Evolutionary conservation across 2,113 vertebrate species (phyloP).

Genomic region (Semicossyphus pulcher): DNA sequence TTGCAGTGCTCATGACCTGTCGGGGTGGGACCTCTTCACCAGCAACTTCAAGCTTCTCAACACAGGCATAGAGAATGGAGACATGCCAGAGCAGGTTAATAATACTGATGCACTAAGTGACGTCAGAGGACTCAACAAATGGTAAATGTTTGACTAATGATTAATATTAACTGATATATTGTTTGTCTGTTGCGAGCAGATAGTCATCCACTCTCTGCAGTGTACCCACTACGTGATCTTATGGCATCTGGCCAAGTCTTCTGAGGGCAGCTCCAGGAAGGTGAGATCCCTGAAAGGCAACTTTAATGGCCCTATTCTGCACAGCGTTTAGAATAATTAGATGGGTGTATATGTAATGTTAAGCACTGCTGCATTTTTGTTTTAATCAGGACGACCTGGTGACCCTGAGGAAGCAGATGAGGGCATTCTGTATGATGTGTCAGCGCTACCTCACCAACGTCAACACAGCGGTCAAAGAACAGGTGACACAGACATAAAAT

Average conservation of each 20-base stretch:
- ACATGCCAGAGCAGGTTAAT: constrained; percentile 98
- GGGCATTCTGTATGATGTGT: constrained; percentile 98
- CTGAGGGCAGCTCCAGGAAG: constrained; percentile 95
- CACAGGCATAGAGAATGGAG: constrained; percentile 98
- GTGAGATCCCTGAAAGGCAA: constrained; percentile 73
- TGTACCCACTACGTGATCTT: constrained; percentile 99
- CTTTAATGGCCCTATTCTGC: neutral
- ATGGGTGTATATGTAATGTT: constrained; percentile 5
- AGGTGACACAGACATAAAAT: constrained; percentile 81
- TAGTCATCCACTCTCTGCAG: constrained; percentile 97
- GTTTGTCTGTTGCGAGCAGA: constrained; percentile 81
- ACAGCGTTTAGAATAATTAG: neutral
- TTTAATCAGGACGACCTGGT: constrained; percentile 90
- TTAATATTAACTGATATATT: neutral
- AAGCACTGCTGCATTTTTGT: neutral
- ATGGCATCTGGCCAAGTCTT: constrained; percentile 96
- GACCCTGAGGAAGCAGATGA: constrained; percentile 96
- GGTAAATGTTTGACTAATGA: neutral
- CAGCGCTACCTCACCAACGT: constrained; percentile 98
- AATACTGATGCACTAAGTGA: neutral
- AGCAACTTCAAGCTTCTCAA: constrained; percentile 98
- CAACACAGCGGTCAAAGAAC: constrained; percentile 98
- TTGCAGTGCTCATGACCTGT: constrained; percentile 95
- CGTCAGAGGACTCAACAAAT: neutral
- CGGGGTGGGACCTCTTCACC: constrained; percentile 98